Evolutionary conservation across 1,140 invertebrate genomes (phyloP).

Genomic region (Argopecten irradians): DNA sequence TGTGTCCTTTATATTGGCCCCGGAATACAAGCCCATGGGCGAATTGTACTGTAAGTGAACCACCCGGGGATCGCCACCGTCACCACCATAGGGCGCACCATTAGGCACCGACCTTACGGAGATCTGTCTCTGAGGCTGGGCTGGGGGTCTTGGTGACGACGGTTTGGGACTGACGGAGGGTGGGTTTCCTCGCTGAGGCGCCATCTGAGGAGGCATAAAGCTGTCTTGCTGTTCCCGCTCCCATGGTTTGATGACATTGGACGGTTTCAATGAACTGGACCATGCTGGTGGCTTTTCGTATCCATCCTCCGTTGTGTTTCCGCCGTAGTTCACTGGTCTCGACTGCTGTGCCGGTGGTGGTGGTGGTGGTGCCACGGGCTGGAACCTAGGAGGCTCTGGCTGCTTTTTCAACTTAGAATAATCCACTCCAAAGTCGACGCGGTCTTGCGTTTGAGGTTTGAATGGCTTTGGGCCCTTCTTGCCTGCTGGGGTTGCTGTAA

Average conservation of each 20-base stretch:
- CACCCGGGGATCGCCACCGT: slow-evolving; percentile 54
- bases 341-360: slow-evolving; percentile 45
- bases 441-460: background rate
- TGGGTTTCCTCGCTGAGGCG: slow-evolving; percentile 25
- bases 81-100: slow-evolving; percentile 7
- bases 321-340: slow-evolving; percentile 46
- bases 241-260: slow-evolving; percentile 62
- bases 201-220: slow-evolving; percentile 44
- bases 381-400: slow-evolving; percentile 20
- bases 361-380: slow-evolving; percentile 50
- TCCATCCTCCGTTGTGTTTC: slow-evolving; percentile 18
- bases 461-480: slow-evolving; percentile 37
- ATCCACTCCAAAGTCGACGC: slow-evolving; percentile 61
- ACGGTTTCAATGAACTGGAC: slow-evolving; percentile 26
- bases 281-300: slow-evolving; percentile 32
- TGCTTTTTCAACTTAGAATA: slow-evolving; percentile 54
- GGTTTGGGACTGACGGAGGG: slow-evolving; percentile 58
- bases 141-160: slow-evolving; percentile 37
- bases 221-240: slow-evolving; percentile 56
- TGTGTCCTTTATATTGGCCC: slow-evolving; percentile 95
- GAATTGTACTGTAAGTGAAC: slow-evolving; percentile 90
- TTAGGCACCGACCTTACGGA: slow-evolving; percentile 61
- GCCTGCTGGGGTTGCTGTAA: slow-evolving; percentile 41
- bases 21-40: slow-evolving; percentile 95
- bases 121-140: slow-evolving; percentile 45